A percentile compares a stretch with the other conserved stretches of the same genome.
Evolutionary conservation across 2,113 vertebrate species (phyloP).

Genomic region (Gavia stellata): DNA sequence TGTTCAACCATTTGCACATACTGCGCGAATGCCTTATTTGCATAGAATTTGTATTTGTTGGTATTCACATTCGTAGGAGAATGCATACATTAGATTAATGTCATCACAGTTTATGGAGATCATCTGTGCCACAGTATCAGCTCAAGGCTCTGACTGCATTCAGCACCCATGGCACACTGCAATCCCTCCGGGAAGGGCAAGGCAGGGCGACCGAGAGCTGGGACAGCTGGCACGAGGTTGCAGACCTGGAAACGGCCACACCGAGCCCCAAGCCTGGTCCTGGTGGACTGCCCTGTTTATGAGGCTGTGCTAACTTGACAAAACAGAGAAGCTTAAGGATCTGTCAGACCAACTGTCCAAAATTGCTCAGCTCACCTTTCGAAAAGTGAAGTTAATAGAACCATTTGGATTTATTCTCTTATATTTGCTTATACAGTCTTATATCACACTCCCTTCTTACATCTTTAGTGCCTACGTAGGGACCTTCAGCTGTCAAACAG

Average conservation of each 20-base stretch:
- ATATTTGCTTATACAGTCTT: background rate
- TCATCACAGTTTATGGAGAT: conserved; percentile 51
- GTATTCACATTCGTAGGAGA: conserved; percentile 23
- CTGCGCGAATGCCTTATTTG: background rate
- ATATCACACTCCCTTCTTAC: background rate
- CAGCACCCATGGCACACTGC: rapidly evolving
- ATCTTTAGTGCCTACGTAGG: background rate
- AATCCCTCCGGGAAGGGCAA: background rate
- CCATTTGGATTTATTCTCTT: background rate
- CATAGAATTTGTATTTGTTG: conserved; percentile 57
- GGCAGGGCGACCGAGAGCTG: rapidly evolving
- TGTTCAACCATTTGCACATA: conserved; percentile 48
- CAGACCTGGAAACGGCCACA: rapidly evolving
- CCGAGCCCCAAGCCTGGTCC: rapidly evolving
- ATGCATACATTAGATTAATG: conserved; percentile 34
- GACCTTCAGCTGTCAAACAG: background rate
- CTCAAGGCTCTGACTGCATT: background rate
- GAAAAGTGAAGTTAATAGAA: background rate
- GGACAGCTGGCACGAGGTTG: rapidly evolving
- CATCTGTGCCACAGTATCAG: conserved; percentile 13
- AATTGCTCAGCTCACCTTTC: background rate
- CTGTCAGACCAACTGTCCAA: background rate
- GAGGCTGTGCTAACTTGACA: background rate
- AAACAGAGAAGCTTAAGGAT: background rate
- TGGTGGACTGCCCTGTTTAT: rapidly evolving